phyloP scores from a whole-genome alignment of 2,113 vertebrate species.

The Saguinus midas region DNA sequence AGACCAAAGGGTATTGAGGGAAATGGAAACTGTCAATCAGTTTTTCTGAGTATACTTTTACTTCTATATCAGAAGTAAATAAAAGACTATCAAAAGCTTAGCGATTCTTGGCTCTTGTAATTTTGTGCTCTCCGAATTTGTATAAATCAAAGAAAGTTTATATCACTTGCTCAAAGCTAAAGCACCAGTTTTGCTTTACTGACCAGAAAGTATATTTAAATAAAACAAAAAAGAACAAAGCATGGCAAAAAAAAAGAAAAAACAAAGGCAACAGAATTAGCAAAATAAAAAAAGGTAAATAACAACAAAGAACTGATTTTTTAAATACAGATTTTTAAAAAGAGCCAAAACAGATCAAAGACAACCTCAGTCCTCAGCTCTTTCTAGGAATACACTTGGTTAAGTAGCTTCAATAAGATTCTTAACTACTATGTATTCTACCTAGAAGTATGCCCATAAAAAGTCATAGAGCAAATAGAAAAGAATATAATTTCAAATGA shows the following conservation, averaged over 20 bases:
- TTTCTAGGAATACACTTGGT: neutral
- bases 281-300: too few relatives aligned
- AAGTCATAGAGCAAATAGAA: neutral
- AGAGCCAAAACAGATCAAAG: neutral
- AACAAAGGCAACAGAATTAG: too few relatives aligned
- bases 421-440: neutral
- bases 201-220: too few relatives aligned
- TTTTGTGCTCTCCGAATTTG: neutral
- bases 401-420: neutral
- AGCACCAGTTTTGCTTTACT: neutral
- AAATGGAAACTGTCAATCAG: neutral
- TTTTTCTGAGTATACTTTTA: neutral
- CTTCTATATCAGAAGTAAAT: neutral
- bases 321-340: too few relatives aligned
- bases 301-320: too few relatives aligned
- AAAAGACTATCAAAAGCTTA: neutral
- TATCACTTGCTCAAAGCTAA: neutral
- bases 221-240: too few relatives aligned
- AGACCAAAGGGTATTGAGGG: neutral
- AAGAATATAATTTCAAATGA: constrained; percentile 13
- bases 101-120: neutral
- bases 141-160: neutral
- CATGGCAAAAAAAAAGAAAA: too few relatives aligned
- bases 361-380: neutral
- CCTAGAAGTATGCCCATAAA: neutral